phyloP scores from a whole-genome alignment of 1,140 invertebrate genomes.

The Ceratina calcarata region DNA sequence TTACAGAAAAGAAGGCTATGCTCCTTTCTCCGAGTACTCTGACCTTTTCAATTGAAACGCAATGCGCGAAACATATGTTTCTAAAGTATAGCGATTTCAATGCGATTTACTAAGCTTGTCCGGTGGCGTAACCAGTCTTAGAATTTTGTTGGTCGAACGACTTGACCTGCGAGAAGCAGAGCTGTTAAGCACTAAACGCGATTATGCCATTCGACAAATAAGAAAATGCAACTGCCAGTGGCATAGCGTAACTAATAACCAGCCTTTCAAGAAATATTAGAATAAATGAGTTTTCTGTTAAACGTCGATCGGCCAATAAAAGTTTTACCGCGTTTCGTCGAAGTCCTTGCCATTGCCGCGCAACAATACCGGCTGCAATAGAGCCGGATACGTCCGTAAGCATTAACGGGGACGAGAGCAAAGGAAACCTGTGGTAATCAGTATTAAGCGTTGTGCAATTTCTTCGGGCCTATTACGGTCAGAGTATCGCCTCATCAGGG shows the following conservation, averaged over 20 bases:
- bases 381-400: constrained; percentile 13
- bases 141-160: not conserved
- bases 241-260: too few relatives aligned
- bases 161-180: too few relatives aligned
- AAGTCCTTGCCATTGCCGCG: not conserved
- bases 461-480: constrained; percentile 39
- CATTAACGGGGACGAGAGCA: constrained; percentile 27
- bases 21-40: too few relatives aligned
- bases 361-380: not conserved
- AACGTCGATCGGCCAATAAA: too few relatives aligned
- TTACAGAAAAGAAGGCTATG: too few relatives aligned
- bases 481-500: constrained; percentile 5
- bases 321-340: not conserved
- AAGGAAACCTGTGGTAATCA: constrained; percentile 38
- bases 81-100: not conserved
- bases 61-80: not conserved
- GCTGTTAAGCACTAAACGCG: too few relatives aligned
- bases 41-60: not conserved
- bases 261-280: too few relatives aligned
- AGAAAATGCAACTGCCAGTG: too few relatives aligned
- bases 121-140: constrained; percentile 1
- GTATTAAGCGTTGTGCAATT: constrained; percentile 55
- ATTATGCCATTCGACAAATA: too few relatives aligned
- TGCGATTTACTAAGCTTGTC: not conserved
- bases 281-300: too few relatives aligned